phyloP scores from a whole-genome alignment of 2,797 vertebrate species.

The Crossoptilon crossoptilon region DNA sequence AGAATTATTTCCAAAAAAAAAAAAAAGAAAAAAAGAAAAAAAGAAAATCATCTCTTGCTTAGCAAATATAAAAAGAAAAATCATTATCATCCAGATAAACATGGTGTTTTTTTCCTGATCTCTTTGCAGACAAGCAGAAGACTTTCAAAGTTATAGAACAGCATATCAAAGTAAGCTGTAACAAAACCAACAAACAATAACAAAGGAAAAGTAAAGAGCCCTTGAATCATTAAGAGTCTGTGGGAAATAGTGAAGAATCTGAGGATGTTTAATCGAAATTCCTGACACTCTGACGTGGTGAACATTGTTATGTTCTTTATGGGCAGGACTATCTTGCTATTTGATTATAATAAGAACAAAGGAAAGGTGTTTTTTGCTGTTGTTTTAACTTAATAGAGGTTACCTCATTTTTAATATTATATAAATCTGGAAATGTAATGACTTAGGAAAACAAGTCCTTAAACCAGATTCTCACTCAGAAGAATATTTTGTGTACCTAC shows the following conservation, averaged over 20 bases:
- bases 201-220: not conserved
- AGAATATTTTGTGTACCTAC: not conserved
- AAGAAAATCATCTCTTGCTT: not conserved
- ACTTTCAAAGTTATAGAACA: not conserved
- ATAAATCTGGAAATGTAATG: not conserved
- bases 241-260: not conserved
- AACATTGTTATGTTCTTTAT: not conserved
- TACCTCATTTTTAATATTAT: not conserved
- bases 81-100: accelerated
- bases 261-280: not conserved
- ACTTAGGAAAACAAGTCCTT: not conserved
- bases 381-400: not conserved
- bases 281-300: accelerated
- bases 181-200: not conserved
- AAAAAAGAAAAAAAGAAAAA: not conserved
- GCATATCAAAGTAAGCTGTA: not conserved
- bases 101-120: not conserved
- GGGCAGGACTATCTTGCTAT: not conserved
- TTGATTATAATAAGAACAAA: not conserved
- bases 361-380: not conserved
- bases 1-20: not conserved
- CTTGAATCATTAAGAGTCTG: not conserved
- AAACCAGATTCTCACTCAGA: not conserved
- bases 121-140: not conserved
- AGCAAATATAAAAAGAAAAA: not conserved